Conservation (phyloP, 2,888 invertebrate genomes). For the Microplitis manilae region DNA sequence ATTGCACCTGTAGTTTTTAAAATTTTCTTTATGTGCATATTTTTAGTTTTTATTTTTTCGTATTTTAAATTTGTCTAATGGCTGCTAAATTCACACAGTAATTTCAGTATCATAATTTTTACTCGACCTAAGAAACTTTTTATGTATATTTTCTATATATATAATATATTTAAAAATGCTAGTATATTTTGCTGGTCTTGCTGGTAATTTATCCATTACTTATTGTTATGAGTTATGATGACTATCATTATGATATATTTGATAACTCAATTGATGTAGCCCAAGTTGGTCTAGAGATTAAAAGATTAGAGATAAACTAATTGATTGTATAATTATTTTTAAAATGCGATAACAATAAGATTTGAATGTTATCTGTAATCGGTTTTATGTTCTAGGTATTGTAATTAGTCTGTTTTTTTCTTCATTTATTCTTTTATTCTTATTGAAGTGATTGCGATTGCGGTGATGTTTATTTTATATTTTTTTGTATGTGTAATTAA, state of each 20-base stretch:
- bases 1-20: too few relatives aligned
- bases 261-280: neutral
- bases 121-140: too few relatives aligned
- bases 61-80: too few relatives aligned
- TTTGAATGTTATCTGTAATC: neutral
- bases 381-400: neutral
- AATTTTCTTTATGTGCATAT: too few relatives aligned
- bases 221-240: neutral
- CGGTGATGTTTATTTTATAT: neutral
- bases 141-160: too few relatives aligned
- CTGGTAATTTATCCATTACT: neutral
- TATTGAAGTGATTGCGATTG: neutral
- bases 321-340: neutral
- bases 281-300: neutral
- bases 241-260: neutral
- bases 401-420: neutral
- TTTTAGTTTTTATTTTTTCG: too few relatives aligned
- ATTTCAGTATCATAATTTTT: too few relatives aligned
- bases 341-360: constrained; percentile 9
- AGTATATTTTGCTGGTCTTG: neutral
- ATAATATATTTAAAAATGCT: too few relatives aligned
- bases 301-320: neutral
- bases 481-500: neutral
- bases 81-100: too few relatives aligned
- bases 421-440: neutral